These are phyloP conservation scores for Drosophila asahinai DNA, from an alignment of 1,140 invertebrate genomes.

Conservation along the genomic window DNA sequence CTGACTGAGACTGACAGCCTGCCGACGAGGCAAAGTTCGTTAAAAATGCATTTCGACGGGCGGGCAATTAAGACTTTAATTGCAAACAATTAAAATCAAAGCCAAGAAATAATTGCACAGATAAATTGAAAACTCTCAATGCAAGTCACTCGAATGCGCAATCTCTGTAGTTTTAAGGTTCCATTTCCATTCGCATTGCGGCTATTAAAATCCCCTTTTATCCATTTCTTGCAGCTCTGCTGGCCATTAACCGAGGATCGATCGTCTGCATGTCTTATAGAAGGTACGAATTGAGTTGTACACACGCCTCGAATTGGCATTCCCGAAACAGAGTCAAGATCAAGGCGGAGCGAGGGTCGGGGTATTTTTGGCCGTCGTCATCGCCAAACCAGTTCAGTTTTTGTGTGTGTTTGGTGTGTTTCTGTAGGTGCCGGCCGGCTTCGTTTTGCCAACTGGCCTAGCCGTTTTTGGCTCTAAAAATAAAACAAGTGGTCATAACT, in stretches of 20 bases:
- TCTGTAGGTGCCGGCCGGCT: conserved; percentile 67
- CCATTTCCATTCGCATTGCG: conserved; percentile 24
- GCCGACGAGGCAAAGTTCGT: conserved; percentile 55
- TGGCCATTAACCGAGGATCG: conserved; percentile 29
- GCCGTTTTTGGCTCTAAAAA: conserved; percentile 59
- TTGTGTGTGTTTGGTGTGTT: conserved; percentile 11
- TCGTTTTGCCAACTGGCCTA: conserved; percentile 44
- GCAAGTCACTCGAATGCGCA: conserved; percentile 49
- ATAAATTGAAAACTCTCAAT: conserved; percentile 50
- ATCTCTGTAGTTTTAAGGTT: conserved; percentile 22
- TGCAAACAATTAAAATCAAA: conserved; percentile 77
- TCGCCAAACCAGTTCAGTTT: conserved; percentile 51
- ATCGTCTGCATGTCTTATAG: conserved; percentile 68
- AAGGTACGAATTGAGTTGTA: conserved; percentile 67
- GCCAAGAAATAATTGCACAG: conserved; percentile 59
- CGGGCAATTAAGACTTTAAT: conserved; percentile 75
- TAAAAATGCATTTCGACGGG: conserved; percentile 68
- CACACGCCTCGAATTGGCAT: conserved; percentile 25
- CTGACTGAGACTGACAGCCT: conserved; percentile 43
- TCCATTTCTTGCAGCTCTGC: conserved; percentile 29
- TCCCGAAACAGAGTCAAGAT: conserved; percentile 17
- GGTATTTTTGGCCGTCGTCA: conserved; percentile 28
- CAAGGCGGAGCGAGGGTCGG: conserved; percentile 11
- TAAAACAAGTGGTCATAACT: conserved; percentile 79
- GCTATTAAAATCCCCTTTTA: conserved; percentile 28